phyloP scores from a whole-genome alignment of 2,797 vertebrate species.

The Falco rusticolus region DNA sequence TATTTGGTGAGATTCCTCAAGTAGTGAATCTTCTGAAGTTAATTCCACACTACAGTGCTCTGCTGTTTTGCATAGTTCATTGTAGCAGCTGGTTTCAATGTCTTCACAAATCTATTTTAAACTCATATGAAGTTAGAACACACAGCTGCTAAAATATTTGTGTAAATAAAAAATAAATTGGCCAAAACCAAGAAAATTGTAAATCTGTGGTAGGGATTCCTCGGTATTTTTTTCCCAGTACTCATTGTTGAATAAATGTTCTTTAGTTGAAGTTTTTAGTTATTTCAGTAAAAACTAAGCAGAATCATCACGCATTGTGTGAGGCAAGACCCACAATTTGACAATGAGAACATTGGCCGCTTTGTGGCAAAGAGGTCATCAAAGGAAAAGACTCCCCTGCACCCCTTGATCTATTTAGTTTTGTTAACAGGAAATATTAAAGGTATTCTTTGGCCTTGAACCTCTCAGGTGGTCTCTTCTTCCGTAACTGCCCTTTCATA shows the following conservation, averaged over 20 bases:
- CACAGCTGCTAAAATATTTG: not conserved
- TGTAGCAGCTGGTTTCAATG: not conserved
- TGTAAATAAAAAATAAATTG: no score
- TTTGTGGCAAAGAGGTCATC: not conserved
- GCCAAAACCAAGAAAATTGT: not conserved
- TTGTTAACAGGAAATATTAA: slow-evolving; percentile 37
- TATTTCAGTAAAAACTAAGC: not conserved
- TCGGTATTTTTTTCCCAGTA: not conserved
- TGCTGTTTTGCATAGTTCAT: not conserved
- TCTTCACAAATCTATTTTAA: not conserved
- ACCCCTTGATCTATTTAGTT: not conserved
- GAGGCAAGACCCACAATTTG: not conserved
- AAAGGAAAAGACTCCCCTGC: not conserved
- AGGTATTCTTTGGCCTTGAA: slow-evolving; percentile 1
- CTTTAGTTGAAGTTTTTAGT: not conserved
- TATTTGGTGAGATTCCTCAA: not conserved
- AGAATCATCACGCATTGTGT: not conserved
- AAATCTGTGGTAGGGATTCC: not conserved
- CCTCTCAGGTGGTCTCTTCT: slow-evolving; percentile 49
- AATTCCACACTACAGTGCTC: not conserved
- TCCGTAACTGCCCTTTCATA: not conserved
- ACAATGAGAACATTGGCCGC: not conserved
- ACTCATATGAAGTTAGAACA: not conserved
- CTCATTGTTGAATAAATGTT: not conserved
- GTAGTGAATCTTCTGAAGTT: not conserved